Evolutionary conservation across 2,113 vertebrate species (phyloP).

Genomic region (Myotis brandtii): DNA sequence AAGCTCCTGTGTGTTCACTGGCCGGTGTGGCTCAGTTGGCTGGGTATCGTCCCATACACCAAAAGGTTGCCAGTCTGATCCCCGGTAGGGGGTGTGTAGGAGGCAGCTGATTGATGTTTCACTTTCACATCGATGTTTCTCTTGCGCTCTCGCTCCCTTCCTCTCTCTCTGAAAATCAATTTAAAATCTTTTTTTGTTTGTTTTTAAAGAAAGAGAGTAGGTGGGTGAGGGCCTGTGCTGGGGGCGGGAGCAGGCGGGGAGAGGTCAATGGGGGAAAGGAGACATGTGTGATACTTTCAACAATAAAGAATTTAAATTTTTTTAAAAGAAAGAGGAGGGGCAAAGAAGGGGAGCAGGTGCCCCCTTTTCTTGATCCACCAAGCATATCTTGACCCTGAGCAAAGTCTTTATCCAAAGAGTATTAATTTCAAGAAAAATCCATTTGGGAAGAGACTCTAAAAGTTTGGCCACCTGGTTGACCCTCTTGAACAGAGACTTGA

Average conservation of each 20-base stretch:
- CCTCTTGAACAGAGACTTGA: not conserved
- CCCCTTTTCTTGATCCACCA: not conserved
- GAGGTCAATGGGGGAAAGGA: too few species aligned
- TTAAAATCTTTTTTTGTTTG: not conserved
- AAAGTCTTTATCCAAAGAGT: not conserved
- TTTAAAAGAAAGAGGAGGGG: not conserved
- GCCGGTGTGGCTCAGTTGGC: not conserved
- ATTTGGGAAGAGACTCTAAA: not conserved
- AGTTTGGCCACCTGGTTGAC: not conserved
- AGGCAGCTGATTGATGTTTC: not conserved
- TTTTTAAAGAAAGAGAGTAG: too few species aligned
- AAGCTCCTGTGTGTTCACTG: not conserved
- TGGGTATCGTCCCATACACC: not conserved
- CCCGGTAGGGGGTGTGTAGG: not conserved
- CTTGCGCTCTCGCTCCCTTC: not conserved
- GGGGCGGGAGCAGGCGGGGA: too few species aligned
- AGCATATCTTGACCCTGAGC: not conserved
- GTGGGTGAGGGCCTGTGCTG: too few species aligned
- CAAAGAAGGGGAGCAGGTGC: fast-evolving
- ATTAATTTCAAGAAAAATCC: not conserved
- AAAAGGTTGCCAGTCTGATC: not conserved
- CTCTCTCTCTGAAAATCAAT: not conserved
- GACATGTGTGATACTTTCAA: too few species aligned
- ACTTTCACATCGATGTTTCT: not conserved
- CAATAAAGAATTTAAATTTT: not conserved